Evolutionary conservation across 2,797 vertebrate species (phyloP), one percentile per base, ranked within the genome.

Genomic region (Neosalanx taihuensis): DNA sequence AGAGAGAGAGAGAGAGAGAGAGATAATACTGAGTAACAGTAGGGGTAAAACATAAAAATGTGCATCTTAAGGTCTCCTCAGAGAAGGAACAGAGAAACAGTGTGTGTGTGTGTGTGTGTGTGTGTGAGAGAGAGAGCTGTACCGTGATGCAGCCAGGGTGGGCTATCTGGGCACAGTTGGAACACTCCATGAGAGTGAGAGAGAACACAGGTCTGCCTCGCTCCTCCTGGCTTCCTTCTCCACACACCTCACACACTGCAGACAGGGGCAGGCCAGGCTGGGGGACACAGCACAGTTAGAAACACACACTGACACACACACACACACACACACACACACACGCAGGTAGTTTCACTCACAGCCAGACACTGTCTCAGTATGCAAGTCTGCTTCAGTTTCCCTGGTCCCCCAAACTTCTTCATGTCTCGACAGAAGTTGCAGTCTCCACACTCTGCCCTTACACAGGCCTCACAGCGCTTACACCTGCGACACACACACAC

Each of bases 351-450:
- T 5, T 4, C 23, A 90, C 95, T 94, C 84, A 98, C 96, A 77
- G 95, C 95, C 35, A 98, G 93, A 87, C 97, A 98, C 73, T 98
- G 97, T 41, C 97, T 91, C 5, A 97, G 92, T 67, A 98, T 93
- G 66, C 97, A 98, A 66, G 96, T 98, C 90, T 98, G 97, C 84
- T 98, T 98, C 74, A 98, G 95, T 64, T 97, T 95, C 60, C 97
- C 97, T 1, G 97, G 97, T 0, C 97, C 97, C 0, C 97, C 97
- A 4, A 98, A 98, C 84, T 98, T 98, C 90, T 98, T 98, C 96
- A 98, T 98, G 89, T 98, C 97, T 81, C 95, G 93, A 91, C 96
- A 99, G 88, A 98, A 99, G 90, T 99, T 97, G 86, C 97, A 99
- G 72, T 96, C 95, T 26, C 97, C 97, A 77, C 97, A 99, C 83